Evolutionary conservation across 2,113 vertebrate genomes (phyloP), one percentile per base, ranked within the genome.

Genomic region (Columba livia): DNA sequence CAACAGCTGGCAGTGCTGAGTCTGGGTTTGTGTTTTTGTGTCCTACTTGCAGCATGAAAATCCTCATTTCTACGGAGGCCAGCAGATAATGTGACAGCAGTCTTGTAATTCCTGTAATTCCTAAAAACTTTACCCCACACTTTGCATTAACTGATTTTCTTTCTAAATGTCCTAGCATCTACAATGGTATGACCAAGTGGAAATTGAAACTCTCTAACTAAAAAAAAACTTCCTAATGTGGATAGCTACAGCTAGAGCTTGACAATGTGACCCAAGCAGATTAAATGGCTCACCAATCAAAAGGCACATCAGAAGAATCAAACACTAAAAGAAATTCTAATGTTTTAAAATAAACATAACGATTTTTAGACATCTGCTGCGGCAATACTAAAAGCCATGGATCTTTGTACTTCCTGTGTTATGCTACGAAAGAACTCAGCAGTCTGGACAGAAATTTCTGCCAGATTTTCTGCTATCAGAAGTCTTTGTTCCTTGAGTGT

Each of bases 381-480:
- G 47, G 86, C 66, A 85, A 83, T 88, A 88, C 40, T 51, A 54
- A 93, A 89, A 91, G 71, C 47, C 91, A 88, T 20, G 67, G 51
- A 91, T 93, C 60, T 83, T 73, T 80, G 54, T 78, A 58, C n/a
- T 94, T 93, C 66, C 81, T 73, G 67, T 91, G 64, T 83, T 89
- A 69, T n/a, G 47, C 36, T 65, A 89, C 73, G 36, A 91, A 91
- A 88, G 60, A 92, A 66, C 16, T 54, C 87, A 61, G 81, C 81
- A 93, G 87, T 91, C 87, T 89, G 87, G 54, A 73, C 51, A 93
- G 62, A 85, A 79, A 93, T 89, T 91, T 89, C 87, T 94, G 91
- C 74, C 96, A 96, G 70, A 85, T 70, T 88, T 92, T 87, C 80
- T 84, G 62, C 50, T 81, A 91, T 75, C 0, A 0, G 11, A 82